These are phyloP conservation scores for Holothuria leucospilota DNA, from an alignment of 53 echinoderm and acorn worm species.

Conservation along the genomic window DNA sequence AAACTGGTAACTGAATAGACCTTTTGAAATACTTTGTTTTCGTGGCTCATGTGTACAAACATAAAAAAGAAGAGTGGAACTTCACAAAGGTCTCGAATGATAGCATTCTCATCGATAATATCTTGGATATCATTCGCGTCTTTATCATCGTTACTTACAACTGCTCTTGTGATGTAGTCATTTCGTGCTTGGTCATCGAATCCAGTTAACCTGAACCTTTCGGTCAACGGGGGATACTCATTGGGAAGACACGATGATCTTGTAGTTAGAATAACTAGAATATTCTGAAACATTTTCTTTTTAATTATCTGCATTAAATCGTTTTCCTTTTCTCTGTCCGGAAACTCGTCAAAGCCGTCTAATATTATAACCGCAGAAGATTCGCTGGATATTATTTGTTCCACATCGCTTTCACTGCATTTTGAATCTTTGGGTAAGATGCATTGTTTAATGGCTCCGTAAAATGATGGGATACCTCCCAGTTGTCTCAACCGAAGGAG, in stretches of 20 bases:
- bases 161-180: not conserved
- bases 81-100: constrained; percentile 1
- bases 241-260: no score
- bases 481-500: constrained; percentile 2
- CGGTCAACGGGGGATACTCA: no score
- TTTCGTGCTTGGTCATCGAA: no score
- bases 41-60: not conserved
- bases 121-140: not conserved
- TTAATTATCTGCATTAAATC: not conserved
- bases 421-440: not conserved
- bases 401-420: no score
- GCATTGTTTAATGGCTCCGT: not conserved
- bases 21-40: not conserved
- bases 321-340: not conserved
- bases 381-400: no score
- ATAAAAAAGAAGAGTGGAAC: constrained; percentile 11
- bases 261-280: no score
- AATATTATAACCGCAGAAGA: no score
- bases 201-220: no score
- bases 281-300: not conserved
- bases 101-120: not conserved
- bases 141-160: not conserved
- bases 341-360: no score
- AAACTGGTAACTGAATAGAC: not conserved
- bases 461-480: not conserved